Base-by-base conservation (phyloP, 2,888 invertebrate genomes). In the Stenchaetothrips biformis region DNA sequence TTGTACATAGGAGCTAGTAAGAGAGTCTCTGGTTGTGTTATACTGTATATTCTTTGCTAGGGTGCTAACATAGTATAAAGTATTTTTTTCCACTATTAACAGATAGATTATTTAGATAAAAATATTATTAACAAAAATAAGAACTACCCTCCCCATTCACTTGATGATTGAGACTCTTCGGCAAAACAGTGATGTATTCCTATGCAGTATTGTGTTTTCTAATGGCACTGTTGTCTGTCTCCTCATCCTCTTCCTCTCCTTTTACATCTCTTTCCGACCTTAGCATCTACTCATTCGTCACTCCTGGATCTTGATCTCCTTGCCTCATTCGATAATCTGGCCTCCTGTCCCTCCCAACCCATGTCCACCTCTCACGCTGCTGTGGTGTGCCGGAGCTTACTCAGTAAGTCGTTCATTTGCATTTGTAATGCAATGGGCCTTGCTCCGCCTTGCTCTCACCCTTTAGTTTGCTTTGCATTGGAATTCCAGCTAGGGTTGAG, bases 291-390 rank as follows among this genome's bases (percentile, higher is more conserved):
- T 74, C 67, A 74, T 74, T 74, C 67, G 11, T 74, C 67, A 21
- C 67, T 74, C 67, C 67, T 74, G 67, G 67, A 74, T 21, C 67
- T 74, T 74, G 67, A 74, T 21, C 67, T 74, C 25, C 67, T 74
- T 74, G 67, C 67, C 67, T 74, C 67, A 25, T 74, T 74, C 21
- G 67, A 74, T 74, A 74, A 74, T 25, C 25, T 74, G 67, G 67
- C 67, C 67, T 74, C 67, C 67, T 59, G 59, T 18, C 59, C 59
- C 59, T 13, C 59, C 18, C 67, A 74, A 74, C 21, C 67, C 7
- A 74, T 74, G 21, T 74, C 67, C 21, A 74, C n/a, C 67, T 25
- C 67, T 11, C 67, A 74, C 67, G 67, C 67, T 74, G 67, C 67
- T 21, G 67, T 74, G 67, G 67, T 74, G 67, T 74, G 67, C 67